Conservation (phyloP, 2,888 invertebrate species). For the Boloria selene region DNA sequence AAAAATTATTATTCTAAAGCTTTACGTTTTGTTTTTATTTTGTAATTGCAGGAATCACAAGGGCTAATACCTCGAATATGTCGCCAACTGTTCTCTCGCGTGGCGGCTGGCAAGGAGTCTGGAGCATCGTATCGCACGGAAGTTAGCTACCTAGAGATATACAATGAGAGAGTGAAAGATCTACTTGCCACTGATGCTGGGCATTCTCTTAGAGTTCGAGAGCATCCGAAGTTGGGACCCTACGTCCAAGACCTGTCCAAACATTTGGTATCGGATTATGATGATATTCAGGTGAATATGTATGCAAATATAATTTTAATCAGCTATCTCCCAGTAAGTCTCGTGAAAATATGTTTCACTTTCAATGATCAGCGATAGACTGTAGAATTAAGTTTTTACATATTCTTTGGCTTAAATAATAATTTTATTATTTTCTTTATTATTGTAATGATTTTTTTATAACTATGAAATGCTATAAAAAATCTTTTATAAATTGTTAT, state of each 20-base stretch:
- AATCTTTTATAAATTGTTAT: too few relatives aligned
- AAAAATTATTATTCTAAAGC: neutral
- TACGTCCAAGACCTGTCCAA: slow-evolving; percentile 94
- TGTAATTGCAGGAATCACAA: slow-evolving; percentile 84
- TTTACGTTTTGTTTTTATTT: neutral
- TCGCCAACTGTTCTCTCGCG: slow-evolving; percentile 90
- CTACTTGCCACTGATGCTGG: slow-evolving; percentile 83
- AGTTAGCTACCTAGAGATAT: slow-evolving; percentile 93
- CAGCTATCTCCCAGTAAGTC: too few relatives aligned
- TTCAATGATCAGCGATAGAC: too few relatives aligned
- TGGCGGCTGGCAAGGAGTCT: slow-evolving; percentile 90
- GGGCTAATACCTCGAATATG: slow-evolving; percentile 94
- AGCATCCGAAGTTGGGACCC: slow-evolving; percentile 90
- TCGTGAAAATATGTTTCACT: too few relatives aligned
- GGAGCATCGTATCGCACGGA: slow-evolving; percentile 93
- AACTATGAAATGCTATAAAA: too few relatives aligned
- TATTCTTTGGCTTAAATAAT: too few relatives aligned
- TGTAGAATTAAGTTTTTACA: too few relatives aligned
- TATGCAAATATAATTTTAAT: neutral
- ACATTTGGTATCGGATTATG: slow-evolving; percentile 92
- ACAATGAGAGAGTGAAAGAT: slow-evolving; percentile 91
- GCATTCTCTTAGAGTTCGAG: slow-evolving; percentile 88
- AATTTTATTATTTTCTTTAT: too few relatives aligned
- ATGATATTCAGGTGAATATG: slow-evolving; percentile 88
- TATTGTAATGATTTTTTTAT: too few relatives aligned